phyloP scores from a whole-genome alignment of 1,140 invertebrate genomes.

The Eupristina koningsbergeri region DNA sequence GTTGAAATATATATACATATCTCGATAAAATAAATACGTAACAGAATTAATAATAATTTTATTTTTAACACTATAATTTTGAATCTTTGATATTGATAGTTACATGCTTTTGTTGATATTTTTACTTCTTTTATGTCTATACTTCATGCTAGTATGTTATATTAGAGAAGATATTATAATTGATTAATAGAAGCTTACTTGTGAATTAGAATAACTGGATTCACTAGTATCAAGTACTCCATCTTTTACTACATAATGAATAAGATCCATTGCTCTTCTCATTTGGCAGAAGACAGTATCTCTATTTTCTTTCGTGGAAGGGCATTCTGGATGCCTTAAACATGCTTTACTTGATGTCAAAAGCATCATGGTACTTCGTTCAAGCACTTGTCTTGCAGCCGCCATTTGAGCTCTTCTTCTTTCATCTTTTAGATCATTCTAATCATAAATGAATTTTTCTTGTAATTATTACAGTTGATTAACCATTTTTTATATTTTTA shows the following conservation, averaged over 20 bases:
- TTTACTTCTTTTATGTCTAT: too few species aligned
- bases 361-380: conserved; percentile 98
- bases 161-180: too few species aligned
- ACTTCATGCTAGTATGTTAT: too few species aligned
- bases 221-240: conserved; percentile 82
- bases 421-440: conserved; percentile 96
- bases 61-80: too few species aligned
- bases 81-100: too few species aligned
- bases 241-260: conserved; percentile 97
- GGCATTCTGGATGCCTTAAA: conserved; percentile 94
- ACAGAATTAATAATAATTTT: too few species aligned
- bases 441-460: conserved; percentile 51
- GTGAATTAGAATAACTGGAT: conserved; percentile 71
- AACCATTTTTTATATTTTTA: neutral
- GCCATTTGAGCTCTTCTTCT: conserved; percentile 95
- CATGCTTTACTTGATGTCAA: conserved; percentile 97
- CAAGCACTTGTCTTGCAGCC: conserved; percentile 93
- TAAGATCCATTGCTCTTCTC: conserved; percentile 95
- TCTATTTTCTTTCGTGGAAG: conserved; percentile 92
- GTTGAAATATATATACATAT: too few species aligned
- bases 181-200: conserved; percentile 51
- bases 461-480: neutral
- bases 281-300: conserved; percentile 98
- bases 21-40: too few species aligned
- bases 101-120: too few species aligned